These are phyloP conservation scores for Cyanoramphus novaezelandiae DNA, from an alignment of 2,113 vertebrate genomes.

Conservation along the genomic window DNA sequence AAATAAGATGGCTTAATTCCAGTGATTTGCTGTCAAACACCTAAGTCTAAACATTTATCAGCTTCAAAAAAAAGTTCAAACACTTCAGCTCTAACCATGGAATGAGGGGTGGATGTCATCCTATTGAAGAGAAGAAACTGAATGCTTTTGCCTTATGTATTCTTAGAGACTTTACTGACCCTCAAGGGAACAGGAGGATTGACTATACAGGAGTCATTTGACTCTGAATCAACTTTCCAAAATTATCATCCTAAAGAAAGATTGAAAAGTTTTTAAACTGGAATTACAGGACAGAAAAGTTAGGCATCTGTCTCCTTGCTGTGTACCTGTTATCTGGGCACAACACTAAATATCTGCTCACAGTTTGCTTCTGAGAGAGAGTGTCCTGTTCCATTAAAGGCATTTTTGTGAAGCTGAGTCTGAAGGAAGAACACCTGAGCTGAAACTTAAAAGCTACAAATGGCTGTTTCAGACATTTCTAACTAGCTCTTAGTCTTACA, in stretches of 20 bases:
- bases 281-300: background rate
- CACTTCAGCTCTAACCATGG: background rate
- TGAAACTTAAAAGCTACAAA: slow-evolving; percentile 19
- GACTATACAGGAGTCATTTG: accelerated
- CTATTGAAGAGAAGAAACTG: background rate
- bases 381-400: slow-evolving; percentile 9
- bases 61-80: background rate
- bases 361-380: background rate
- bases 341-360: background rate
- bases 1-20: background rate
- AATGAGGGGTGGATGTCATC: background rate
- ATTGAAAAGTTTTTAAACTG: background rate
- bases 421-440: background rate
- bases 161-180: background rate
- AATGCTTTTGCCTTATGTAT: background rate
- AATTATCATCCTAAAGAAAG: background rate
- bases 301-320: background rate
- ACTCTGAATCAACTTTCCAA: background rate
- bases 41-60: background rate
- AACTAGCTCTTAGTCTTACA: background rate
- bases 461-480: background rate
- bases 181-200: background rate
- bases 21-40: background rate
- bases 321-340: background rate
- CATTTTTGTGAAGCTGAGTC: background rate